These are phyloP conservation scores for Pterocles orientalis DNA, from an alignment of 2,113 vertebrate genomes.

Conservation along the genomic window DNA sequence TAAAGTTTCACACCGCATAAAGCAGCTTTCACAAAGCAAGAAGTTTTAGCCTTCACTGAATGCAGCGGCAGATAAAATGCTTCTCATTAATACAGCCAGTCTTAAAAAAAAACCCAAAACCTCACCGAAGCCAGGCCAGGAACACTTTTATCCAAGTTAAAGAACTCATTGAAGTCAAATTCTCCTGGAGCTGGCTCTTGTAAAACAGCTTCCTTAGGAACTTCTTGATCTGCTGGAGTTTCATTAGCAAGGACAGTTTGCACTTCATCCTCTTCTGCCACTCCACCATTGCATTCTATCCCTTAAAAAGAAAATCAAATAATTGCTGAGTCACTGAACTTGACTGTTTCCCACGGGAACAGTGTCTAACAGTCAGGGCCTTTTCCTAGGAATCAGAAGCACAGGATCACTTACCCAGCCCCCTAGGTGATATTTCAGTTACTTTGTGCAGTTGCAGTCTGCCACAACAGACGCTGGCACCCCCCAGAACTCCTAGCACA, in stretches of 20 bases:
- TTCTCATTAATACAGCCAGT: background rate
- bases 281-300: constrained; percentile 91
- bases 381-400: background rate
- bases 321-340: background rate
- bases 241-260: constrained; percentile 74
- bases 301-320: constrained; percentile 43
- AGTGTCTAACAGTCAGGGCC: background rate
- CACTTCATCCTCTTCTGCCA: constrained; percentile 85
- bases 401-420: background rate
- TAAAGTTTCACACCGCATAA: background rate
- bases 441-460: background rate
- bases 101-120: constrained; percentile 19
- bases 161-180: constrained; percentile 99
- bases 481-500: background rate
- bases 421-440: background rate
- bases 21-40: background rate
- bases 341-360: background rate
- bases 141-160: constrained; percentile 97
- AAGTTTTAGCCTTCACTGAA: background rate
- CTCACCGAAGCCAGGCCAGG: constrained; percentile 97
- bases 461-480: background rate
- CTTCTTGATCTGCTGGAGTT: constrained; percentile 89
- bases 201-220: constrained; percentile 85
- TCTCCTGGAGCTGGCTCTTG: constrained; percentile 89
- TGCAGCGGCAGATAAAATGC: background rate